Percentiles rank a stretch among this genome's conserved stretches.
Conservation (phyloP, 2,797 vertebrate genomes). For the Poecilia velifera region DNA sequence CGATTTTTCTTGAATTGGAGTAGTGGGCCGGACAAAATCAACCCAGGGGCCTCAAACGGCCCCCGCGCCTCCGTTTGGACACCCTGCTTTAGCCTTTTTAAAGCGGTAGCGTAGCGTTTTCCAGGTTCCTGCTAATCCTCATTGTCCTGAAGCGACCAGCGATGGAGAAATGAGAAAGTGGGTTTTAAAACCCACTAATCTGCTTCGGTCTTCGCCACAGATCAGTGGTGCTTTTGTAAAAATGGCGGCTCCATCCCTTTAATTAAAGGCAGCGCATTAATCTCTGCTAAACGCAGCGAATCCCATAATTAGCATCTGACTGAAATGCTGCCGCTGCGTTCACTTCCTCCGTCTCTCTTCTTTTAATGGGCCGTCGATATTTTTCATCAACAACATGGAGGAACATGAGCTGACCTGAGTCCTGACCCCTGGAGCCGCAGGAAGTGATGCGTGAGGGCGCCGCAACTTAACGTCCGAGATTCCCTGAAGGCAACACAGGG, state of each 20-base stretch:
- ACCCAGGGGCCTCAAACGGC: no score
- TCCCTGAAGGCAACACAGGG: conserved; percentile 18
- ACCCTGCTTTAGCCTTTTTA: background rate
- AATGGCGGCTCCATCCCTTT: conserved; percentile 43
- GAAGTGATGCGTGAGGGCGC: background rate
- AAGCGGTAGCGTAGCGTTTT: background rate
- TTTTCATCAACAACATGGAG: conserved; percentile 31
- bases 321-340: conserved; percentile 8
- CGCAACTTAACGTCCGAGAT: conserved; percentile 23
- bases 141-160: background rate
- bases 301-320: conserved; percentile 55
- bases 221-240: conserved; percentile 35
- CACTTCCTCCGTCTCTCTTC: conserved; percentile 33
- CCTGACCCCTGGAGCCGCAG: conserved; percentile 28
- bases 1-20: no score
- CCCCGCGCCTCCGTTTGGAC: no score
- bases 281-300: conserved; percentile 36
- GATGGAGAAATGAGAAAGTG: background rate
- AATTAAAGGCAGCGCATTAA: conserved; percentile 54
- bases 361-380: conserved; percentile 46
- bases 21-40: no score
- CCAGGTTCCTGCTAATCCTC: conserved; percentile 7
- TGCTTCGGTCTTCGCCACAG: conserved; percentile 33
- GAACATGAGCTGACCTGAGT: conserved; percentile 34
- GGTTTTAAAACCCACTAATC: conserved; percentile 44